These are phyloP conservation scores for Caradrina kadenii DNA, from an alignment of 2,888 invertebrate genomes.

Conservation along the genomic window DNA sequence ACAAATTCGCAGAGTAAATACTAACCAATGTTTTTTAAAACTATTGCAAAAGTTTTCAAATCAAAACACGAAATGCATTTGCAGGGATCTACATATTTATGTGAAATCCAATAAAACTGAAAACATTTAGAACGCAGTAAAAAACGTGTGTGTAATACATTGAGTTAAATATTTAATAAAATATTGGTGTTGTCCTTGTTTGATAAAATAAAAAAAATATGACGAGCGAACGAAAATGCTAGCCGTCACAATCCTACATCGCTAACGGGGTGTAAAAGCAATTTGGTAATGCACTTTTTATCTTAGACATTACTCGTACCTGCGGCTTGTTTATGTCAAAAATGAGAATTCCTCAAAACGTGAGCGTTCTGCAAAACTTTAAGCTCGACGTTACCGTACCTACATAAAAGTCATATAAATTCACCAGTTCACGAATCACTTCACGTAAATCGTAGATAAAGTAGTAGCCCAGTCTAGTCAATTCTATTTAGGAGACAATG, in stretches of 20 bases:
- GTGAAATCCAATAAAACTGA: constrained; percentile 39
- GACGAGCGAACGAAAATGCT: constrained; percentile 23
- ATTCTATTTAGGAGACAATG: constrained; percentile 52
- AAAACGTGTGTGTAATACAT: constrained; percentile 34
- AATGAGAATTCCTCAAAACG: constrained; percentile 17
- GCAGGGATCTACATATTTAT: constrained; percentile 41
- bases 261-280: constrained; percentile 78
- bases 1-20: neutral
- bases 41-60: constrained; percentile 1
- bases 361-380: constrained; percentile 15
- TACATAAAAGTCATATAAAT: constrained; percentile 34
- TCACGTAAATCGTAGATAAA: constrained; percentile 37
- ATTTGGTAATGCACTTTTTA: constrained; percentile 86
- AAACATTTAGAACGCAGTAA: constrained; percentile 34
- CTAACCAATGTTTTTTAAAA: neutral
- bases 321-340: constrained; percentile 19
- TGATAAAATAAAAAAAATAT: constrained; percentile 24
- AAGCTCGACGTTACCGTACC: constrained; percentile 16
- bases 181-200: constrained; percentile 32
- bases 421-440: constrained; percentile 38
- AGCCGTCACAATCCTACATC: constrained; percentile 71
- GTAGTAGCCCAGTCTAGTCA: constrained; percentile 35
- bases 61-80: constrained; percentile 33
- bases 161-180: constrained; percentile 36
- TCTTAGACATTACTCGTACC: constrained; percentile 55